A percentile compares a stretch with the other conserved stretches of the same genome.
These are phyloP conservation scores for Petroica traversi DNA, from an alignment of 2,113 vertebrate species.

Conservation along the genomic window DNA sequence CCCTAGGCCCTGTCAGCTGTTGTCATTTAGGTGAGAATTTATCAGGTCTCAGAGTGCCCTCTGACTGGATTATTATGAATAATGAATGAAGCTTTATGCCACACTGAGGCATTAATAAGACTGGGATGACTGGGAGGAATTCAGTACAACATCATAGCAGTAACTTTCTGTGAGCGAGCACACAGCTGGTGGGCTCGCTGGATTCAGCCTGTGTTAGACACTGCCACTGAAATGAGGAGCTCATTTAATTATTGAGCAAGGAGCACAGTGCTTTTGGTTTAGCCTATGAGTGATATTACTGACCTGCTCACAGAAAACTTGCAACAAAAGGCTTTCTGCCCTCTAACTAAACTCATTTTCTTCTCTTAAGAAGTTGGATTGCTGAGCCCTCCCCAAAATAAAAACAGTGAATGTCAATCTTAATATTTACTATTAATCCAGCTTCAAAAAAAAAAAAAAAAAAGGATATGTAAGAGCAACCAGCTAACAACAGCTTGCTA, in stretches of 20 bases:
- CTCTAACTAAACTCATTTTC: not conserved
- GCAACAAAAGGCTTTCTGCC: not conserved
- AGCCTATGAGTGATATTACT: conserved; percentile 42
- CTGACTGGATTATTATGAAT: conserved; percentile 94
- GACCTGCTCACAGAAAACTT: not conserved
- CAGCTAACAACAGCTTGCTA: not conserved
- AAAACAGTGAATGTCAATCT: not conserved
- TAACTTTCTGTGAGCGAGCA: conserved; percentile 59
- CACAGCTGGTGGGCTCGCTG: conserved; percentile 67
- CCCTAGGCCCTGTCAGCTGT: conserved; percentile 93
- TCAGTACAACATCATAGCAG: conserved; percentile 69
- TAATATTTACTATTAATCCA: not conserved
- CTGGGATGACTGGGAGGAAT: conserved; percentile 82
- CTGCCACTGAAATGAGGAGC: not conserved
- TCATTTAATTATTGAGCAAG: conserved; percentile 54
- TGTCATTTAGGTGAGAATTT: conserved; percentile 97
- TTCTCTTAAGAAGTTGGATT: not conserved
- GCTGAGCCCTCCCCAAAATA: not conserved
- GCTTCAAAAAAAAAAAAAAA: not conserved
- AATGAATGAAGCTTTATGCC: conserved; percentile 94
- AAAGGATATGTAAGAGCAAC: not conserved
- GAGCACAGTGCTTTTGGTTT: not conserved
- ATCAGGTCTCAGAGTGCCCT: conserved; percentile 91
- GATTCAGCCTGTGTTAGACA: not conserved
- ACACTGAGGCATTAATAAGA: conserved; percentile 90